Conservation (phyloP, 2,113 vertebrate genomes). For the Acanthochromis polyacanthus region DNA sequence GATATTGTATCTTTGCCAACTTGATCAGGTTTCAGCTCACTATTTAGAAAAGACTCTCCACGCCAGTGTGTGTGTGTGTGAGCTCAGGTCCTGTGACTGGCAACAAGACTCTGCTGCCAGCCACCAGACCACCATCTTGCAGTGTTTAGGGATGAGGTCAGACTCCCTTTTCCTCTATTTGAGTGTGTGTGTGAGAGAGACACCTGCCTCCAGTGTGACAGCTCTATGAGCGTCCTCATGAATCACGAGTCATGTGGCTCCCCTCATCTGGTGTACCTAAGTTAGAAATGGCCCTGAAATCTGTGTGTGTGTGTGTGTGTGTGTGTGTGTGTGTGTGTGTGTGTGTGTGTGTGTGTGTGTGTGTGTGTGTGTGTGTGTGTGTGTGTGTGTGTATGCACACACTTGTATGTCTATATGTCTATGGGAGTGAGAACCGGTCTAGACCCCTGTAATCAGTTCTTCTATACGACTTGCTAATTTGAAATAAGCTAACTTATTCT, state of each 20-base stretch:
- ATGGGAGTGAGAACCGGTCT: too few species aligned
- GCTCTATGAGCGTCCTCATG: slow-evolving; percentile 96
- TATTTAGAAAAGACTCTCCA: slow-evolving; percentile 89
- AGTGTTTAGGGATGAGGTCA: slow-evolving; percentile 94
- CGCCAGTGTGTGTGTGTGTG: slow-evolving; percentile 34
- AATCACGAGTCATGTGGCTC: slow-evolving; percentile 96
- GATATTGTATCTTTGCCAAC: slow-evolving; percentile 53
- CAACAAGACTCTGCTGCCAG: slow-evolving; percentile 57
- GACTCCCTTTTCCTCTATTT: slow-evolving; percentile 83
- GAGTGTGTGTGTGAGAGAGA: slow-evolving; percentile 50
- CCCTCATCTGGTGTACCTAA: slow-evolving; percentile 84
- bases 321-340: too few species aligned
- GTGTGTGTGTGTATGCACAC: too few species aligned
- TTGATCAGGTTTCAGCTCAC: slow-evolving; percentile 76
- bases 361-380: too few species aligned
- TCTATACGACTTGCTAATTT: too few species aligned
- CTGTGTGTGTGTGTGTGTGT: slow-evolving; percentile 50
- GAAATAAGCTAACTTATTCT: too few species aligned
- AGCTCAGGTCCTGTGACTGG: slow-evolving; percentile 87
- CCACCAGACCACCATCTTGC: slow-evolving; percentile 85
- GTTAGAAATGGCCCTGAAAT: slow-evolving; percentile 97
- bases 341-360: too few species aligned
- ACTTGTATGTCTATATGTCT: too few species aligned
- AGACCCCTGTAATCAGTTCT: too few species aligned
- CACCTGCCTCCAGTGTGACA: slow-evolving; percentile 98